These are phyloP conservation scores for Ctenochaetus hawaiiensis DNA, from an alignment of 2,797 vertebrate genomes.

Conservation along the genomic window DNA sequence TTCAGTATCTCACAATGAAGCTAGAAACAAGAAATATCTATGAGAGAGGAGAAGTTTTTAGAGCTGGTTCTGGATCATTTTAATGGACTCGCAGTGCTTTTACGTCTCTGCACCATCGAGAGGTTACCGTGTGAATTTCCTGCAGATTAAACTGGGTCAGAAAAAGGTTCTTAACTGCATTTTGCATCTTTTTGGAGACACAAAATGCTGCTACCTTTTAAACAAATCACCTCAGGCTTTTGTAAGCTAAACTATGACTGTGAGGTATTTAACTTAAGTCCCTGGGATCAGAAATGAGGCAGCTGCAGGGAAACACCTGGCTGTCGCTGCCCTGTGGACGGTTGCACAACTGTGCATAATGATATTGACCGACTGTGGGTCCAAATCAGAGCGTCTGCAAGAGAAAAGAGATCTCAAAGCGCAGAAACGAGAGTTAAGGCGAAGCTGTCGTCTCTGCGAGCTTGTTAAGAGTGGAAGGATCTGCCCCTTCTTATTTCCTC, in stretches of 20 bases:
- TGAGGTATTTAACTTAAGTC: conserved; percentile 12
- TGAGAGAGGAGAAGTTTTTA: neutral
- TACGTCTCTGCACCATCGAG: conserved; percentile 12
- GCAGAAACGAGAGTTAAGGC: conserved; percentile 6
- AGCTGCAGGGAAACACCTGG: conserved; percentile 10
- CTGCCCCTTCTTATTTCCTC: conserved; percentile 5
- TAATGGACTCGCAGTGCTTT: neutral
- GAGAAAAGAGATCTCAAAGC: conserved; percentile 8
- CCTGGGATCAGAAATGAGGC: conserved; percentile 3
- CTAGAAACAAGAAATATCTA: neutral
- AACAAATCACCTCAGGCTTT: neutral
- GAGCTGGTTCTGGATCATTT: neutral
- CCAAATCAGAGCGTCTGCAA: conserved; percentile 25
- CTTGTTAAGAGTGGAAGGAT: conserved; percentile 16
- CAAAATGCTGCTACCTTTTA: conserved; percentile 3
- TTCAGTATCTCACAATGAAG: neutral
- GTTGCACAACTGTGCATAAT: conserved; percentile 27
- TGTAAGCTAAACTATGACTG: conserved; percentile 1
- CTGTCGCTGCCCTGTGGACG: neutral
- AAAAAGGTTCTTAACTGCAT: neutral
- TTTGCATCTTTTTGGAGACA: conserved; percentile 1
- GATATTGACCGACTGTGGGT: conserved; percentile 10
- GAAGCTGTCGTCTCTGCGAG: neutral
- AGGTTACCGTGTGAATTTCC: neutral
- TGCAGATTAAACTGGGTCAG: conserved; percentile 3